Evolutionary conservation across 2,113 vertebrate genomes (phyloP), one percentile per base, ranked within the genome.

Genomic region (Melanotaenia duboulayi): DNA sequence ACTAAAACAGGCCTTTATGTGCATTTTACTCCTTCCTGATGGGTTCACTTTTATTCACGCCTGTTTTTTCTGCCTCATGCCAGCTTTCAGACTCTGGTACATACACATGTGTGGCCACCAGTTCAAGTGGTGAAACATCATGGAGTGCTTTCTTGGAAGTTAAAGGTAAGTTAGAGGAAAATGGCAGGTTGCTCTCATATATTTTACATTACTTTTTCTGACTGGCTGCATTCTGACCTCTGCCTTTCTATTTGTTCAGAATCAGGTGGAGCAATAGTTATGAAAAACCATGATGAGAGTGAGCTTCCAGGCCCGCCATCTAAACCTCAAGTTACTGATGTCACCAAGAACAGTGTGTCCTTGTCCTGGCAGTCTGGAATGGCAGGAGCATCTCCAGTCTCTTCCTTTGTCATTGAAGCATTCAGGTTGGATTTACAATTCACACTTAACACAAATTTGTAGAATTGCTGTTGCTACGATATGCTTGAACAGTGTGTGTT

Each of bases 111-210:
- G 97, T 99, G 87, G 98, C 97, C 4, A 96, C 97, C 50, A 99
- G 98, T 91, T 98, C 98, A 68, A 99, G 95, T 76, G 98, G 98
- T 4, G 98, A 99, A 85, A 99, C 97, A 0, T 97, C 97, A 2
- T 99, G 98, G 98, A 99, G 97, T 60, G 95, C 98, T 51, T 96
- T 99, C 74, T 87, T 99, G 78, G 97, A 99, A 80, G 96, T 99
- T 65, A 95, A 96, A 93, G 97, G 98, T 99, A 88, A 76, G 56
- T 66, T 0, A 19, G 35, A 50, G 6, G 39, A 78, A 24, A 1
- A 35, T 62, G 10, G 1, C 7, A 4, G 19, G 40, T 35, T 48
- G 2, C 6, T 23, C 19, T 40, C 17, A 10, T 25, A 37, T 20
- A 42, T 0, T 37, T 48, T 9, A 48, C 13, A 14, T 48, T n/a